Percentiles rank a stretch among this genome's conserved stretches.
phyloP scores from a whole-genome alignment of 2,888 invertebrate genomes.

The Xylocampa areola region DNA sequence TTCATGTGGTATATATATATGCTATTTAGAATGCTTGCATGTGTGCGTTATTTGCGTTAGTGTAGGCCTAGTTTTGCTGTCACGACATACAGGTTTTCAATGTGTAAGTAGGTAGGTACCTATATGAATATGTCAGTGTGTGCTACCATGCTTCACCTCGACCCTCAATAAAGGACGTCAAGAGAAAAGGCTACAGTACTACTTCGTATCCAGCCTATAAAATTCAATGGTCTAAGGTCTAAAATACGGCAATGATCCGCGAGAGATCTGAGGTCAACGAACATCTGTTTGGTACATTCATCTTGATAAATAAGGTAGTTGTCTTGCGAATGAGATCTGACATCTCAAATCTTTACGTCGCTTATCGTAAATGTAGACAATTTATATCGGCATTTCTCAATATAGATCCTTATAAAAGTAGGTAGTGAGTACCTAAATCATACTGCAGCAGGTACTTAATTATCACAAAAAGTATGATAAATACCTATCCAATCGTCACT shows the following conservation, averaged over 20 bases:
- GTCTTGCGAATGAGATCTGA: slow-evolving; percentile 17
- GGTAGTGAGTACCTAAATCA: too few species aligned
- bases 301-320: slow-evolving; percentile 40
- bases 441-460: too few species aligned
- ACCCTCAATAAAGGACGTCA: slow-evolving; percentile 27
- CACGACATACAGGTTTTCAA: neutral
- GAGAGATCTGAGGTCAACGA: slow-evolving; percentile 22
- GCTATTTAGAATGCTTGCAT: neutral
- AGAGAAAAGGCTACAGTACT: slow-evolving; percentile 17
- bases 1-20: slow-evolving; percentile 23
- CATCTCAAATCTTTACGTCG: slow-evolving; percentile 8
- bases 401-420: too few species aligned
- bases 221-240: slow-evolving; percentile 7
- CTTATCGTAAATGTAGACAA: slow-evolving; percentile 19
- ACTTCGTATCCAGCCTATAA: slow-evolving; percentile 7
- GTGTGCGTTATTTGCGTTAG: slow-evolving; percentile 14
- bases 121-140: neutral
- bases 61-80: slow-evolving; percentile 1
- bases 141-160: slow-evolving; percentile 22
- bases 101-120: too few species aligned
- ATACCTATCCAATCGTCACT: too few species aligned
- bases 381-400: slow-evolving; percentile 23
- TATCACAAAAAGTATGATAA: too few species aligned
- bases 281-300: slow-evolving; percentile 43
- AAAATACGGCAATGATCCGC: slow-evolving; percentile 14